phyloP scores from a whole-genome alignment of 2,888 invertebrate species.

The Agriotes lineatus region DNA sequence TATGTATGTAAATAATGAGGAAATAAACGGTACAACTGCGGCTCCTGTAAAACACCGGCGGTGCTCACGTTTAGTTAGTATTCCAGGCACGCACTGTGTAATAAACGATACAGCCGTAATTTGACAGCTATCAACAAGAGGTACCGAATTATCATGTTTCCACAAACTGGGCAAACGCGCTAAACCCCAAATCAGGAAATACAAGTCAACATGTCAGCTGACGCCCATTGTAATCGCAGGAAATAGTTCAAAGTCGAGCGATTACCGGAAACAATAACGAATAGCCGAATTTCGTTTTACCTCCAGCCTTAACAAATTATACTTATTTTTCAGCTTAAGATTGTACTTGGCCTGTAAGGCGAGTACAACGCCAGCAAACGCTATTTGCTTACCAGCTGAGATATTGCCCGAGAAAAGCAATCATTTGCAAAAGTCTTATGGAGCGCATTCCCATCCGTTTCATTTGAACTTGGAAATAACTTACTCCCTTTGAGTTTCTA shows the following conservation, averaged over 20 bases:
- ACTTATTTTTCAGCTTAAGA: neutral
- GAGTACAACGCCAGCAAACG: neutral
- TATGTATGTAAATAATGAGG: too few species aligned
- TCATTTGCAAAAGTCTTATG: conserved; percentile 2
- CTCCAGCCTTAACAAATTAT: neutral
- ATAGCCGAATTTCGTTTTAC: neutral
- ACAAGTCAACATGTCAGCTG: neutral
- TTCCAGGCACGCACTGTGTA: neutral
- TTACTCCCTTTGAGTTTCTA: conserved; percentile 10
- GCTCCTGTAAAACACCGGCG: neutral
- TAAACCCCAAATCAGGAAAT: conserved; percentile 13
- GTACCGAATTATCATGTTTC: conserved; percentile 14
- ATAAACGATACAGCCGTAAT: neutral
- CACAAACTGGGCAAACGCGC: neutral
- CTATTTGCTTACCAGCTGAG: conserved; percentile 11
- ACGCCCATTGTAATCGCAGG: neutral
- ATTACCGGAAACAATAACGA: conserved; percentile 3
- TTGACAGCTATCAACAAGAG: neutral
- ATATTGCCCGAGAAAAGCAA: conserved; percentile 19
- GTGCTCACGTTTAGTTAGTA: neutral
- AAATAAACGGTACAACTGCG: neutral
- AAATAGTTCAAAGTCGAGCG: neutral
- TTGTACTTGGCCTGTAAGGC: neutral
- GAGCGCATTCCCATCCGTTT: conserved; percentile 3
- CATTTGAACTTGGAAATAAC: conserved; percentile 11